Percentiles rank a stretch among this genome's conserved stretches.
Conservation (phyloP, 2,113 vertebrate species). For the Festucalex cinctus region DNA sequence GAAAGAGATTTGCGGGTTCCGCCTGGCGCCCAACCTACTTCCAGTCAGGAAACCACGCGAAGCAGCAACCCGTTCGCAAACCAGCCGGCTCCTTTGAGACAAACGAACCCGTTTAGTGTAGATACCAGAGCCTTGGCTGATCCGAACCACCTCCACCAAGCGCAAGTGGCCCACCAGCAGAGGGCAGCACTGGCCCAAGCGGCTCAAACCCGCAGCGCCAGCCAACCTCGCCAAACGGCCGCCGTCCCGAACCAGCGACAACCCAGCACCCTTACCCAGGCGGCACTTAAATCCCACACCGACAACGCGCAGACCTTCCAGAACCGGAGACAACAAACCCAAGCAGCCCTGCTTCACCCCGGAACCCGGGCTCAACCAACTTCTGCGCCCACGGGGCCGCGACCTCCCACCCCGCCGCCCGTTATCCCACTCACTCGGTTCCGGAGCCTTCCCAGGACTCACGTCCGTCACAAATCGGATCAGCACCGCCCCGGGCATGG, state of each 20-base stretch:
- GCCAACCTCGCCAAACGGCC: constrained; percentile 31
- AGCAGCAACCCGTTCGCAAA: constrained; percentile 39
- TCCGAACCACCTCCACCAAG: constrained; percentile 64
- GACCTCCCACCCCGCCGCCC: constrained; percentile 59
- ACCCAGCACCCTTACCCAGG: constrained; percentile 55
- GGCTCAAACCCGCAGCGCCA: constrained; percentile 27
- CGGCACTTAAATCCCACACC: constrained; percentile 57
- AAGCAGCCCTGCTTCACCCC: constrained; percentile 51
- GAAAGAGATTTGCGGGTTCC: constrained; percentile 32
- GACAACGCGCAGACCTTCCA: constrained; percentile 39
- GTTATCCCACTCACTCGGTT: constrained; percentile 62
- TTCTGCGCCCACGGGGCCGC: neutral
- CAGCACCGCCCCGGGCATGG: neutral
- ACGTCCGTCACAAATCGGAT: constrained; percentile 27
- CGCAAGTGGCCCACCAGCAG: constrained; percentile 35
- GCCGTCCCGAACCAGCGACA: constrained; percentile 16
- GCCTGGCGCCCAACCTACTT: constrained; percentile 32
- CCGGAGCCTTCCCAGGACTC: constrained; percentile 56
- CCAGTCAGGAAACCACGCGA: constrained; percentile 46
- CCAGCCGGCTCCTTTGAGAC: constrained; percentile 36
- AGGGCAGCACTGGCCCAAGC: constrained; percentile 30
- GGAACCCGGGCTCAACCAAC: constrained; percentile 21
- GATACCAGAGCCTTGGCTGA: constrained; percentile 60
- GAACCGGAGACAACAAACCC: constrained; percentile 62
- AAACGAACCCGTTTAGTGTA: constrained; percentile 9